Base-by-base conservation (phyloP, 2,113 vertebrate genomes). In the Sitta europaea region DNA sequence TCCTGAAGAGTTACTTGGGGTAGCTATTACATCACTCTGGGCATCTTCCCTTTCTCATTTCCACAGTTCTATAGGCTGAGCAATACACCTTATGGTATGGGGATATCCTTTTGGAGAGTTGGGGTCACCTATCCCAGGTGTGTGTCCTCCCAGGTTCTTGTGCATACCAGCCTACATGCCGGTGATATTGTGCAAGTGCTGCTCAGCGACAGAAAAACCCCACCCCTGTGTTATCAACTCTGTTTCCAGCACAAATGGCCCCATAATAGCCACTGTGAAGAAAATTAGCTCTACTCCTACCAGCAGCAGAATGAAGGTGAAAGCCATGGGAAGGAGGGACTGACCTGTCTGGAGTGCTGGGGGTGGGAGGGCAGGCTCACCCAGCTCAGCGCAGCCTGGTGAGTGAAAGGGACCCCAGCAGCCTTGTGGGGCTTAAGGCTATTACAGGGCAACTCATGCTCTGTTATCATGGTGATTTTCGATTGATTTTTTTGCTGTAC, bases 381-480 rank as follows among this genome's bases (percentile, higher is more conserved):
- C 67, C 36, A 65, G 92, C 63, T 88, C 95, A 35, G 62, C 9
- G 75, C 94, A 62, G 47, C 92, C 29, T 91, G 93, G 82, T 68
- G 96, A 96, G 96, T 96, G 95, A 98, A 98, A 98, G 94, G 94
- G 96, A 95, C 96, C 83, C 42, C 15, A 17, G 90, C 92, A 96
- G 94, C 97, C 97, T 96, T 97, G 94, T 85, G 93, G 96, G 94
- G 96, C 97, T 97, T 97, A 80, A 94, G 96, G 96, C 96, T 98
- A 94, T 98, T 98, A 97, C 92, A 97, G 96, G 97, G 95, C 95
- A 97, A 97, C 97, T 97, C 96, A 73, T 88, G 95, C 92, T 98
- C 96, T 96, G 92, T 98, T 98, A 97, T 97, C 97, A 97, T 97
- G 97, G 96, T 97, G 97, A 97, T 98, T 98, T 98, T 92, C 79